Conservation (phyloP, 2,113 vertebrate species). For the Athene cunicularia region DNA sequence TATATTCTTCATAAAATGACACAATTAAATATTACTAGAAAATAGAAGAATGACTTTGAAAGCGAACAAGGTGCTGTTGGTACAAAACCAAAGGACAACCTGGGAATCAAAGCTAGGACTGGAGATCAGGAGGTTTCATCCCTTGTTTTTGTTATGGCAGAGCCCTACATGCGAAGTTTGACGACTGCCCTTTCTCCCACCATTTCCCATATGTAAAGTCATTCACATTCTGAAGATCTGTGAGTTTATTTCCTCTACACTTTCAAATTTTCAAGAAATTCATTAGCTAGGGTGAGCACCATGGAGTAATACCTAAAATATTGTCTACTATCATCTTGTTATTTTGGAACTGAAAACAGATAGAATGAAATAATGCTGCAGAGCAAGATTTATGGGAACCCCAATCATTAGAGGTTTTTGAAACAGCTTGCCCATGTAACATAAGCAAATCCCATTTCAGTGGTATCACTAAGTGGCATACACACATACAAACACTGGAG, state of each 20-base stretch:
- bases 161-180: not conserved
- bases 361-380: not conserved
- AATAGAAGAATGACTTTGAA: not conserved
- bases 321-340: not conserved
- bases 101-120: not conserved
- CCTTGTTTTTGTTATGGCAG: not conserved
- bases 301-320: not conserved
- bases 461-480: not conserved
- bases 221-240: not conserved
- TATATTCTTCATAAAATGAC: not conserved
- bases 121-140: not conserved
- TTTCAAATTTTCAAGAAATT: not conserved
- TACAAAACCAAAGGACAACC: not conserved
- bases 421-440: not conserved
- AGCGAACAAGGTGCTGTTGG: not conserved
- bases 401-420: not conserved
- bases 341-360: not conserved
- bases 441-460: not conserved
- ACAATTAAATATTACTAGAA: not conserved
- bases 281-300: not conserved
- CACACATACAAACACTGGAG: not conserved
- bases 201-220: not conserved
- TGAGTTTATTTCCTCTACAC: not conserved
- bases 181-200: not conserved
- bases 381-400: not conserved